Base-by-base conservation (phyloP, 1,140 invertebrate species). In the Oreohelix idahoensis region DNA sequence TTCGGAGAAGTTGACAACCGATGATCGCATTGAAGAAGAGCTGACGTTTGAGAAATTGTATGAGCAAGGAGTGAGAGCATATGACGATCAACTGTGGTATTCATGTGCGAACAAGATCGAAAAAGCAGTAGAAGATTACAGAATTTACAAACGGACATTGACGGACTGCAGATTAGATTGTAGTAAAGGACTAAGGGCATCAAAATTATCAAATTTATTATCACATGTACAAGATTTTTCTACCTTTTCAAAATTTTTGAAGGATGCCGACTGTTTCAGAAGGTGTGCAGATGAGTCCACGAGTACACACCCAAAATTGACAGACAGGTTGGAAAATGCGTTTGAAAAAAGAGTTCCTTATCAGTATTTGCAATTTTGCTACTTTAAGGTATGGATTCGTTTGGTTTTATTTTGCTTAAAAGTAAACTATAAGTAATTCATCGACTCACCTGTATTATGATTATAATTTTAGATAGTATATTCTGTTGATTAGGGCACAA, bases 71-170 rank as follows among this genome's bases (percentile, higher is more conserved):
- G 92, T 95, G 23, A 92, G 95, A 81, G 94, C 95, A 36, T 96
- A 96, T 92, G 91, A 94, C 63, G 94, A 94, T 35, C 94, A 96
- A 87, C 93, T 95, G 88, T 96, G 95, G 94, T 91, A 94, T 32
- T 94, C 94, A 66, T 96, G 96, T 89, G 94, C 96, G 80, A 86
- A 90, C 23, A 92, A 94, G 81, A 94, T 96, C 86, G 94, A 95
- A 89, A 86, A 87, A 58, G 91, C 93, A 29, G 63, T 93, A 11
- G 88, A 90, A 74, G 92, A 92, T 76, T 93, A 92, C 83, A 88
- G 89, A 70, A 89, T 93, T 83, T 94, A 94, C 81, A 91, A 90
- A 84, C 84, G 88, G 15, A 88, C 88, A 66, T 86, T 93, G 23
- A 85, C 92, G 11, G 88, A 88, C 42, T 96, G 95, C 89, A 93